Evolutionary conservation across 2,888 invertebrate species (phyloP).

Genomic region (Folsomia manolachei): DNA sequence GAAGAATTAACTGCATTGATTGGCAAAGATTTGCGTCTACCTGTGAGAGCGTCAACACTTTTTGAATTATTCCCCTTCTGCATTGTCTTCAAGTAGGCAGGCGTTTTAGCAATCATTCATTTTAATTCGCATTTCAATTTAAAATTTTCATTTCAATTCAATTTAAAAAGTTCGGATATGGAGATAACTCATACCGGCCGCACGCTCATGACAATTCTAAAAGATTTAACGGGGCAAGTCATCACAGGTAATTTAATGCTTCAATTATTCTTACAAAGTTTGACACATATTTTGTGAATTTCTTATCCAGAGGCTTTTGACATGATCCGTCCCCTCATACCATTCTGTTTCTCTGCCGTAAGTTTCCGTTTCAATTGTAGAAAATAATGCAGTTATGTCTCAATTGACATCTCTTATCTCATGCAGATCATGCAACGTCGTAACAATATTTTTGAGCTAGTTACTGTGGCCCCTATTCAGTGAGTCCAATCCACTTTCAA

Average conservation of each 20-base stretch:
- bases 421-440: conserved; percentile 84
- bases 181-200: conserved; percentile 86
- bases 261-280: not conserved
- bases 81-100: conserved; percentile 94
- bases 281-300: conserved; percentile 54
- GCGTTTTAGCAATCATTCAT: no score
- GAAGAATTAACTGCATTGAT: conserved; percentile 1
- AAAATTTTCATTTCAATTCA: not conserved
- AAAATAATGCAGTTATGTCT: not conserved
- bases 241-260: conserved; percentile 12
- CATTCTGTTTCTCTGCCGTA: conserved; percentile 92
- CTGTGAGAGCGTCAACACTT: conserved; percentile 68
- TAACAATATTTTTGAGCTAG: conserved; percentile 93
- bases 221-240: conserved; percentile 74
- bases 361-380: conserved; percentile 54
- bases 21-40: conserved; percentile 8
- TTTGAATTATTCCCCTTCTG: conserved; percentile 98
- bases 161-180: conserved; percentile 74
- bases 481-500: no score
- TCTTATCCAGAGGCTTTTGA: conserved; percentile 84
- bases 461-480: conserved; percentile 83
- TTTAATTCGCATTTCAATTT: no score
- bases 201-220: conserved; percentile 81
- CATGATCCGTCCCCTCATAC: conserved; percentile 84
- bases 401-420: not conserved